Conservation (phyloP, 2,888 invertebrate species). For the Spialia ferax region DNA sequence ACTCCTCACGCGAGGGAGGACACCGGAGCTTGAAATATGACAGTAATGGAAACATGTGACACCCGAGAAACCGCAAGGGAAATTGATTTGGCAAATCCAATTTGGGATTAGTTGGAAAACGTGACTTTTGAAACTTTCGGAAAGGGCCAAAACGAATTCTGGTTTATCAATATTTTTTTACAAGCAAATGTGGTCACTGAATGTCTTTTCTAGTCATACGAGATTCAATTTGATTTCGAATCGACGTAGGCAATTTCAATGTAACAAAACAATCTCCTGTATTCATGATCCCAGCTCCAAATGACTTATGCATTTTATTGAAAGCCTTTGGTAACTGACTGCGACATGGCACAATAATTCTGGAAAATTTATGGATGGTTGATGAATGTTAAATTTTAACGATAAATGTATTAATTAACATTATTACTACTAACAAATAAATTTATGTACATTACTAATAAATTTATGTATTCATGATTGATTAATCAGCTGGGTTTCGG, state of each 20-base stretch:
- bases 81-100: slow-evolving; percentile 23
- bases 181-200: background rate
- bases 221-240: too few relatives aligned
- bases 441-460: too few relatives aligned
- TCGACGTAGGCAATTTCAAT: too few relatives aligned
- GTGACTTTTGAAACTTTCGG: background rate
- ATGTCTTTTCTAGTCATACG: background rate
- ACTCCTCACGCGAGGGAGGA: slow-evolving; percentile 51
- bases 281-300: slow-evolving; percentile 7
- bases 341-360: slow-evolving; percentile 21
- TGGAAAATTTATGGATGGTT: slow-evolving; percentile 27
- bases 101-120: slow-evolving; percentile 5
- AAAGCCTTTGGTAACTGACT: slow-evolving; percentile 29
- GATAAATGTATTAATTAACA: background rate
- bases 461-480: too few relatives aligned
- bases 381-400: slow-evolving; percentile 15
- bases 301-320: slow-evolving; percentile 27
- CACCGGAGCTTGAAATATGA: slow-evolving; percentile 64
- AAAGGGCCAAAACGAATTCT: background rate
- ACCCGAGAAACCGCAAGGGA: slow-evolving; percentile 55
- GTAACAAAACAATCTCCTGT: too few relatives aligned
- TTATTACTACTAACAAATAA: too few relatives aligned
- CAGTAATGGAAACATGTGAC: slow-evolving; percentile 73
- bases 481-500: too few relatives aligned
- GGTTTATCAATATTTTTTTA: background rate